Base-by-base conservation (phyloP, 2,113 vertebrate species). In the Drymodes brunneopygia region DNA sequence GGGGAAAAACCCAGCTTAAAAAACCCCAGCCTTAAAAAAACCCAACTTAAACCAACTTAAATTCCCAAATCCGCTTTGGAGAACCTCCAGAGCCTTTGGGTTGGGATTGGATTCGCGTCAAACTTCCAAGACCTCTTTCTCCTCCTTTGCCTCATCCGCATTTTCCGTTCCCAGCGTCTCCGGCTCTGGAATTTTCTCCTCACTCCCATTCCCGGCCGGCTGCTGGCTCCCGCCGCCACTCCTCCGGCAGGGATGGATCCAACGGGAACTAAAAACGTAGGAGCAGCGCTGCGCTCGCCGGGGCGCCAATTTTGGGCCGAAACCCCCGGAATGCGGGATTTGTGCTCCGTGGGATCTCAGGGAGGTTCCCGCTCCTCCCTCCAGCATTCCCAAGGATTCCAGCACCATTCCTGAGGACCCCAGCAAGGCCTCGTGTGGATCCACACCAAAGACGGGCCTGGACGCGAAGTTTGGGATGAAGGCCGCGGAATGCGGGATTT, bases 221-320 rank as follows among this genome's bases (percentile, higher is more conserved):
- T 33, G 29, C 31, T 8, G n/a, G 10, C 1, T 0, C 7, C 45
- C 48, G 3, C 18, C 8, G 57, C 61, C 2, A 7, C 74, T 33
- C 6, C 92, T 94, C 3, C 18, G 75, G 79, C 94, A 94, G 21
- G 95, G 96, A 35, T 97, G 94, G 12, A 93, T 38, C 96, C 96
- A 94, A 2, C 7, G 90, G 42, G 96, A 96, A 11, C 7, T 19
- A 1, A 94, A 94, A 4, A 93, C 5, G 0, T 88, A 83, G 27
- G 92, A 88, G 92, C 80, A 85, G 3, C 74, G 66, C 4, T 50
- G 31, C 5, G 61, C 5, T 0, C 4, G 0, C 15, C 4, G 72
- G 8, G 89, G 16, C 1, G 2, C 0, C 0, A 3, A 0, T 3
- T 19, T 75, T 0, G 58, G 70, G n/a, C 1, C 0, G 2, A 51